Evolutionary conservation across 2,888 invertebrate genomes (phyloP), one percentile per base, ranked within the genome.

Genomic region (Tetropium fuscum): DNA sequence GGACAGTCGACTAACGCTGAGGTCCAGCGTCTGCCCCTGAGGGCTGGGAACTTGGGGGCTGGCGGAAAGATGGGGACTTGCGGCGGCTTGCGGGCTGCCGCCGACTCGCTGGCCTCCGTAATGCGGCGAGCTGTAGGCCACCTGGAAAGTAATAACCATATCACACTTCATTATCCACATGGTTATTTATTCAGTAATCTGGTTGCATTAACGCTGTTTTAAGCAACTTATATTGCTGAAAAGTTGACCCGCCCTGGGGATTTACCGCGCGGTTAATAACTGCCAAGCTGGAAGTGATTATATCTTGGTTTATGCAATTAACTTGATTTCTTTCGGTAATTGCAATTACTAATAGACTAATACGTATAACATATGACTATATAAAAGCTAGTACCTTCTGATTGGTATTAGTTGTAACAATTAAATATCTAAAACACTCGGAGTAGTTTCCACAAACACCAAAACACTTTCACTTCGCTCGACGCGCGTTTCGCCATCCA

Each of bases 21-120:
- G 88, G 85, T 94, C 94, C 81, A 94, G 86, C 74, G 94, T 94
- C 82, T 94, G 94, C 74, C 94, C 94, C 84, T 94, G 94, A 65
- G 94, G 94, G 85, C 93, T 94, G 78, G 94, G 93, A 83, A 93
- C 93, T 86, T 93, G 93, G 68, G 93, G 93, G 84, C 93, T 93
- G 78, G 93, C 90, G 70, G 92, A 89, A 73, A 90, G 87, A 79
- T 90, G 90, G 67, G 94, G 94, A 83, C 93, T 93, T 68, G 93
- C 90, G 71, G 93, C 93, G 60, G 93, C 92, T 82, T 91, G 93
- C 69, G 93, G 93, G 82, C 92, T 92, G 73, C 91, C 91, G 66
- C 89, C 87, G 58, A 89, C 88, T 67, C 90, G 86, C 78, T 88
- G 88, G 71, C 87, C 88, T 68, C 88, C 89, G 81, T 90, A 90